Evolutionary conservation across 2,888 invertebrate species (phyloP), one percentile per base, ranked within the genome.

Genomic region (Drosophila greeni): DNA sequence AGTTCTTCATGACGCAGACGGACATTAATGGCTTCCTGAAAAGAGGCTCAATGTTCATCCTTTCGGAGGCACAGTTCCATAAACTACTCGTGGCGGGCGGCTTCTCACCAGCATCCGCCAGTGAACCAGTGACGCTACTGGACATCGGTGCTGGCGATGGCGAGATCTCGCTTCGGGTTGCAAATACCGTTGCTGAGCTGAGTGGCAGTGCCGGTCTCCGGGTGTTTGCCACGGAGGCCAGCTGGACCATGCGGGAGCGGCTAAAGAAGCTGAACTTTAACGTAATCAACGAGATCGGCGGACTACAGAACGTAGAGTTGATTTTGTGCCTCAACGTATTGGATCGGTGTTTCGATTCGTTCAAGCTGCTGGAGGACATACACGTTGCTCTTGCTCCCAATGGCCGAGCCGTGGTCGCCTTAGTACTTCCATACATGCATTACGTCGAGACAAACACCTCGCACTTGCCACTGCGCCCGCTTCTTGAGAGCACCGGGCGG

Each of bases 141-240:
- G 98, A 98, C 90, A 91, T 98, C 55, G 98, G 98, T 48, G 98
- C 98, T 3, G 98, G 98, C 2, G 98, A 99, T 90, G 99, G 99
- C 0, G 94, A 95, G 85, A 97, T 98, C 53, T 98, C 98, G 39
- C 90, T 93, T 18, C 92, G 94, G 64, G 92, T 98, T 89, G 87
- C 91, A 6, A 92, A 97, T 90, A 92, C 78, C 36, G 77, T 85
- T 7, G 14, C 62, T 1, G 69, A 75, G 26, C 51, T 85, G 3
- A 70, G 68, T 31, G 74, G 76, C 2, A 78, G 82, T 65, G 72
- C 94, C 0, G 91, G 92, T 53, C 91, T 95, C 69, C 90, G 91
- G 56, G 92, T 95, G 43, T 96, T 94, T 89, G 96, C 94, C 55
- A 99, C 98, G 0, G 99, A 99, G 89, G 94, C 97, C 73, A 98